Percentiles rank a stretch among this genome's conserved stretches.
These are phyloP conservation scores for Sycobia sp. DNA, from an alignment of 1,140 invertebrate genomes.

Conservation along the genomic window DNA sequence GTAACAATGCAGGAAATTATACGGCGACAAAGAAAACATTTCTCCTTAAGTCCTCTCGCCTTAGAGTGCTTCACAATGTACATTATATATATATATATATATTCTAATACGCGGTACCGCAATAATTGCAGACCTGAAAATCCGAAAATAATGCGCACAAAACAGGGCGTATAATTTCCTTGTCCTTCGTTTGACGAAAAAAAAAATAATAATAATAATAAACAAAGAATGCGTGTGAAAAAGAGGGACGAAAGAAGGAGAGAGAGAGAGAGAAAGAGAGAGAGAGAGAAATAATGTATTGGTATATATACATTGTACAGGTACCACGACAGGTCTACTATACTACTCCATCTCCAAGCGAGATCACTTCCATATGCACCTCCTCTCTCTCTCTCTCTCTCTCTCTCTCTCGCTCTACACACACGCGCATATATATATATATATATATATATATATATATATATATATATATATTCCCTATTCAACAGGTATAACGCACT, in stretches of 20 bases:
- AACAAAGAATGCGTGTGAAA: too few relatives aligned
- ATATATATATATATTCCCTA: neutral
- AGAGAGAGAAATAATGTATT: too few relatives aligned
- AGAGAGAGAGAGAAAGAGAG: too few relatives aligned
- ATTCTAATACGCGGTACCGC: constrained; percentile 30
- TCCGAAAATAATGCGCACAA: constrained; percentile 27
- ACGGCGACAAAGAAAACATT: constrained; percentile 8
- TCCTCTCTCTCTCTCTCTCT: too few relatives aligned
- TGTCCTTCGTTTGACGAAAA: constrained; percentile 1
- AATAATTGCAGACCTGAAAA: constrained; percentile 30
- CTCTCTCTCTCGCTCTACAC: too few relatives aligned
- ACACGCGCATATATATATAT: neutral
- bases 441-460: neutral
- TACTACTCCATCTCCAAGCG: too few relatives aligned
- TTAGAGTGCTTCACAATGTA: too few relatives aligned
- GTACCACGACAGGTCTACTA: too few relatives aligned
- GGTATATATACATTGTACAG: too few relatives aligned
- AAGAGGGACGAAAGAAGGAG: too few relatives aligned
- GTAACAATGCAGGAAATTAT: neutral
- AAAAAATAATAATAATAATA: too few relatives aligned
- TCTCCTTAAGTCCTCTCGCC: constrained; percentile 1
- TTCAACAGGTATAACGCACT: constrained; percentile 20
- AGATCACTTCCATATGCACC: neutral
- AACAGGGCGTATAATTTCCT: constrained; percentile 22
- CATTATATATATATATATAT: too few relatives aligned